A percentile compares a stretch with the other conserved stretches of the same genome.
Conservation (phyloP, 2,797 vertebrate genomes). For the Platalea minor region DNA sequence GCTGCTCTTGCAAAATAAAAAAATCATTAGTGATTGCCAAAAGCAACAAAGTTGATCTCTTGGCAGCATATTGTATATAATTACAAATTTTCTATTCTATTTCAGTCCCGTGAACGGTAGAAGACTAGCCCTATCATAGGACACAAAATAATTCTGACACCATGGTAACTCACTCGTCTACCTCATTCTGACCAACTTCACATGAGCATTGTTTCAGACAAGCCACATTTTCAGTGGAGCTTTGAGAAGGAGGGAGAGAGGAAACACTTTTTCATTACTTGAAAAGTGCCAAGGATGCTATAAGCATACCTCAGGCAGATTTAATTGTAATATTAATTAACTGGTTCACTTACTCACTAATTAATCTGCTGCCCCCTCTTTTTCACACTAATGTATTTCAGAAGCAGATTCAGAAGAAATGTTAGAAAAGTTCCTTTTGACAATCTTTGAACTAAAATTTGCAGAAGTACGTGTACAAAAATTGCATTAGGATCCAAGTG, state of each 20-base stretch:
- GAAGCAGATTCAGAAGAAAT: conserved; percentile 30
- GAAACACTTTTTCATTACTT: conserved; percentile 49
- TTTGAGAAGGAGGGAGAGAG: conserved; percentile 4
- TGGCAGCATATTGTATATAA: conserved; percentile 50
- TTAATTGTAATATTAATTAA: conserved; percentile 77
- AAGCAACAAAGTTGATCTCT: conserved; percentile 73
- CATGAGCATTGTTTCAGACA: conserved; percentile 36
- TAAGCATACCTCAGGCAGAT: conserved; percentile 66
- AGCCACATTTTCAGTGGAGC: background rate
- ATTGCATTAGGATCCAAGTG: background rate
- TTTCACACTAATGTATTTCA: conserved; percentile 48
- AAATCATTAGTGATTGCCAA: conserved; percentile 75
- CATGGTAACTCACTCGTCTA: conserved; percentile 27
- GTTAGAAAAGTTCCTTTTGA: conserved; percentile 21
- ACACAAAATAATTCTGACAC: conserved; percentile 41
- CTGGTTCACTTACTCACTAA: conserved; percentile 67
- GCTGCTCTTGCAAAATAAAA: conserved; percentile 73
- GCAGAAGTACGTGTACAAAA: background rate
- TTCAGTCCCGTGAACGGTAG: background rate
- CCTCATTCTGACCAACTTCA: conserved; percentile 51
- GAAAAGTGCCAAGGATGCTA: conserved; percentile 61
- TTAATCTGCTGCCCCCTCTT: conserved; percentile 67
- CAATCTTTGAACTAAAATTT: background rate
- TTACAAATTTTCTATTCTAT: conserved; percentile 62
- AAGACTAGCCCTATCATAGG: conserved; percentile 24